Evolutionary conservation across 1,140 invertebrate species (phyloP).

Genomic region (Drosophila obscura): DNA sequence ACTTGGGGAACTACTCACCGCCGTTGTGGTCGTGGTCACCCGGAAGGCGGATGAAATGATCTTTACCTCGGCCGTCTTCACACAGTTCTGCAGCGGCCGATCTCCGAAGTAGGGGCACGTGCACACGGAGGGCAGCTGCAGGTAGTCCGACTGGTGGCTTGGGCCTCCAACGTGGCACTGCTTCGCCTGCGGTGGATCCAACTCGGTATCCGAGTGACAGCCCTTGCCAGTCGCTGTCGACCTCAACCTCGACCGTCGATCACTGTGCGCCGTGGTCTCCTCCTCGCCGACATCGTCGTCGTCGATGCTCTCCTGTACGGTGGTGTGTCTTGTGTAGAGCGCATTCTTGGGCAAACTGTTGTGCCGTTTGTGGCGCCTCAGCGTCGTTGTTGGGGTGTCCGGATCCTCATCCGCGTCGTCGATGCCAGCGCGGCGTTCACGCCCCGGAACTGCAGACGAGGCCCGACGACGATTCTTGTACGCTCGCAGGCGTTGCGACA

Average conservation of each 20-base stretch:
- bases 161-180: slow-evolving; percentile 25
- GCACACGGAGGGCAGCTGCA: slow-evolving; percentile 88
- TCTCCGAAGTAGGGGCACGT: slow-evolving; percentile 91
- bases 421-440: slow-evolving; percentile 41
- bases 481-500: slow-evolving; percentile 56
- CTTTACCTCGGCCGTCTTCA: slow-evolving; percentile 85
- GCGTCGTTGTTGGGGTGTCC: slow-evolving; percentile 50
- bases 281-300: slow-evolving; percentile 32
- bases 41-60: slow-evolving; percentile 84
- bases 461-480: slow-evolving; percentile 69
- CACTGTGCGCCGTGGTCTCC: neutral
- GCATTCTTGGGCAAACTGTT: slow-evolving; percentile 78
- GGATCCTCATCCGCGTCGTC: slow-evolving; percentile 62
- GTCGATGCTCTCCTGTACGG: slow-evolving; percentile 53
- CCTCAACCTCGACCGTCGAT: slow-evolving; percentile 24
- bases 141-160: slow-evolving; percentile 79
- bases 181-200: slow-evolving; percentile 44
- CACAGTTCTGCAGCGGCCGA: slow-evolving; percentile 84
- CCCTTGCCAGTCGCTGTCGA: slow-evolving; percentile 27
- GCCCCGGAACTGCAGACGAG: slow-evolving; percentile 58
- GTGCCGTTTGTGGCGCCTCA: slow-evolving; percentile 62
- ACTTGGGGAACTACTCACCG: slow-evolving; percentile 70
- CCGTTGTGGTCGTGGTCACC: slow-evolving; percentile 60
- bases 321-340: slow-evolving; percentile 58
- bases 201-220: slow-evolving; percentile 71